Evolutionary conservation across 2,113 vertebrate genomes (phyloP).

Genomic region (Semnopithecus entellus): DNA sequence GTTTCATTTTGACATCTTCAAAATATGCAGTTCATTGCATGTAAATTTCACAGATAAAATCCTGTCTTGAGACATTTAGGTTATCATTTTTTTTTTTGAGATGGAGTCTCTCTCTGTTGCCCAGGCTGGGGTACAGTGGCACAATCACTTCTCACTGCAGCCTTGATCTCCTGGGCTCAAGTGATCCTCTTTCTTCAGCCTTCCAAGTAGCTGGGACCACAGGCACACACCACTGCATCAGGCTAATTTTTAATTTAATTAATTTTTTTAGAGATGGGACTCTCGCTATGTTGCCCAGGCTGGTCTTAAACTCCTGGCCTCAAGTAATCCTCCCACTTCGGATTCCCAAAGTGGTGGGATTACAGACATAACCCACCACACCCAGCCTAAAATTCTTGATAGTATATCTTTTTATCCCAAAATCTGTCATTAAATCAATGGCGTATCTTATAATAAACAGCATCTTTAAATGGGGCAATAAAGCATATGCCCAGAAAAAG

Average conservation of each 20-base stretch:
- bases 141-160: neutral
- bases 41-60: no score
- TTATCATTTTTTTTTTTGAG: neutral
- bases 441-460: neutral
- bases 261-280: neutral
- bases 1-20: no score
- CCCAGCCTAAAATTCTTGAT: neutral
- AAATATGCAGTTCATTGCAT: no score
- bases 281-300: neutral
- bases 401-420: neutral
- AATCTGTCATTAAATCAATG: conserved; percentile 7
- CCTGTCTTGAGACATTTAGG: no score
- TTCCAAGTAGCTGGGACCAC: neutral
- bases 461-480: neutral
- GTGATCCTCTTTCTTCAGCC: neutral
- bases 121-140: neutral
- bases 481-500: neutral
- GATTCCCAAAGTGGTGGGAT: neutral
- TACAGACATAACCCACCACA: neutral
- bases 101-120: neutral
- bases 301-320: neutral
- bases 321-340: neutral
- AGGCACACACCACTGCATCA: neutral
- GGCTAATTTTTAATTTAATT: neutral
- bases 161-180: neutral